phyloP scores from a whole-genome alignment of 2,113 vertebrate species.

The Aviceda subcristata region DNA sequence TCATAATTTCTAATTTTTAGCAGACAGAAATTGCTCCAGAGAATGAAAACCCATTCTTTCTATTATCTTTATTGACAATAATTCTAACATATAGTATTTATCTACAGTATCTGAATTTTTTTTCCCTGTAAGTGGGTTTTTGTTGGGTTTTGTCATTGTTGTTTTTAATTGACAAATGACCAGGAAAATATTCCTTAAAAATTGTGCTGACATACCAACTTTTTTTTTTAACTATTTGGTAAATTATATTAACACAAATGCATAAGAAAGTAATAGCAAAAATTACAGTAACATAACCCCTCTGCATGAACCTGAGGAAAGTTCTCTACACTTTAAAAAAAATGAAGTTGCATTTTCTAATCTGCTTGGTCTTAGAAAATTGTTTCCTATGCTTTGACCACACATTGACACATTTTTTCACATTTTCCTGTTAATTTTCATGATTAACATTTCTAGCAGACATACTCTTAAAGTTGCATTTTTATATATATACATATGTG shows the following conservation, averaged over 20 bases:
- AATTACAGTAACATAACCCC: background rate
- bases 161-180: background rate
- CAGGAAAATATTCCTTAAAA: background rate
- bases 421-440: background rate
- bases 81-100: background rate
- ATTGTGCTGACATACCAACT: rapidly evolving
- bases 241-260: background rate
- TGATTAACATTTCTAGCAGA: background rate
- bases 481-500: background rate
- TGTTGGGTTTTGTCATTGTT: background rate
- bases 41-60: background rate
- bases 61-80: background rate
- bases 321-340: background rate
- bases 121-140: rapidly evolving
- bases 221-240: background rate
- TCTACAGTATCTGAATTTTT: background rate
- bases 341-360: background rate
- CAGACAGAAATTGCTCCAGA: background rate
- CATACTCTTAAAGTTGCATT: background rate
- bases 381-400: background rate
- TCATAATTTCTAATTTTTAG: background rate
- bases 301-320: background rate
- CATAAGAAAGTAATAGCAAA: background rate
- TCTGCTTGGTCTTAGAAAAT: background rate
- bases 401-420: background rate